phyloP scores from a whole-genome alignment of 1,140 invertebrate species.

The Linepithema humile region DNA sequence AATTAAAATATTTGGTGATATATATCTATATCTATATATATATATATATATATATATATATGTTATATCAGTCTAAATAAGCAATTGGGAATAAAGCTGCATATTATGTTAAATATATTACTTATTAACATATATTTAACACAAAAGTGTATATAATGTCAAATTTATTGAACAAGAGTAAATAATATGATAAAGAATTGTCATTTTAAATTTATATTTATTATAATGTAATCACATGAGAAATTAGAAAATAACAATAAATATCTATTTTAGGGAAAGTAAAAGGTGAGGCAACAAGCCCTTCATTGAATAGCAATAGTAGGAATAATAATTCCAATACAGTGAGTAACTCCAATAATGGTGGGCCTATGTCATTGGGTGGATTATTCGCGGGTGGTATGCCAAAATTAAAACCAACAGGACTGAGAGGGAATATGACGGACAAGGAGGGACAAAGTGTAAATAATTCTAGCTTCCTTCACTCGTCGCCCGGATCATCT shows the following conservation, averaged over 20 bases:
- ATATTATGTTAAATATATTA: too few relatives aligned
- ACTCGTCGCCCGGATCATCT: conserved; percentile 60
- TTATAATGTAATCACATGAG: too few relatives aligned
- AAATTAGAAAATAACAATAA: background rate
- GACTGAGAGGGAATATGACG: conserved; percentile 81
- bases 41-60: too few relatives aligned
- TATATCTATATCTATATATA: too few relatives aligned
- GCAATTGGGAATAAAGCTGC: too few relatives aligned
- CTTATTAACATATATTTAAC: too few relatives aligned
- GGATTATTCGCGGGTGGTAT: conserved; percentile 94
- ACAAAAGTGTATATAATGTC: too few relatives aligned
- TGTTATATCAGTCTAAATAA: too few relatives aligned
- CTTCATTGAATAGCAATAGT: conserved; percentile 72
- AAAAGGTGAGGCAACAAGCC: conserved; percentile 77
- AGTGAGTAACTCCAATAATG: conserved; percentile 77
- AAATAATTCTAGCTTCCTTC: conserved; percentile 71
- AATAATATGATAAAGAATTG: too few relatives aligned
- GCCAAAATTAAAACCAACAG: conserved; percentile 93
- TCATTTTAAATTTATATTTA: too few relatives aligned
- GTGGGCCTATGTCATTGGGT: conserved; percentile 86
- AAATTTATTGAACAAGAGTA: too few relatives aligned
- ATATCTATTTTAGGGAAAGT: conserved; percentile 77
- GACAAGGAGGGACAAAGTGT: conserved; percentile 75
- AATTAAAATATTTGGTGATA: too few relatives aligned
- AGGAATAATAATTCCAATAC: conserved; percentile 76